phyloP scores from a whole-genome alignment of 2,797 vertebrate species.

The Poeciliopsis presidionis region DNA sequence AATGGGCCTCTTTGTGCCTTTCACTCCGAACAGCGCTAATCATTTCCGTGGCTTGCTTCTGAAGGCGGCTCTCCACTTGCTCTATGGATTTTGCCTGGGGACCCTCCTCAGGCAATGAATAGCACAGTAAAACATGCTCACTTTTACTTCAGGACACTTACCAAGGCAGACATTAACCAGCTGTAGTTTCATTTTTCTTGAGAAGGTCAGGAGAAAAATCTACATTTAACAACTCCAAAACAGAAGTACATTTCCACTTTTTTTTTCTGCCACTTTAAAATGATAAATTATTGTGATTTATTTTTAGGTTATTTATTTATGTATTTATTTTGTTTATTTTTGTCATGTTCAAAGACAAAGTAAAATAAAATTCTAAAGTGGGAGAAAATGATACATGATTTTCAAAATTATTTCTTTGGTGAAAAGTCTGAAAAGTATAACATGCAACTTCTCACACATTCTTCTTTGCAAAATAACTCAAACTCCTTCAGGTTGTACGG shows the following conservation, averaged over 20 bases:
- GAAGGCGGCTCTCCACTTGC: slow-evolving; percentile 78
- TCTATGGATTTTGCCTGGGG: slow-evolving; percentile 86
- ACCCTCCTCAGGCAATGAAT: slow-evolving; percentile 87
- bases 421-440: background rate
- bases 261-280: background rate
- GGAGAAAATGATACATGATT: background rate
- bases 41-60: slow-evolving; percentile 82
- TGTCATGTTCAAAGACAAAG: background rate
- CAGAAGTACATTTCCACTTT: background rate
- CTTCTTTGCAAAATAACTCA: background rate
- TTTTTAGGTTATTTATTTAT: no score
- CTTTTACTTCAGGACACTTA: slow-evolving; percentile 86
- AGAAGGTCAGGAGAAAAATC: background rate
- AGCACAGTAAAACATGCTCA: slow-evolving; percentile 86
- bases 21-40: slow-evolving; percentile 77
- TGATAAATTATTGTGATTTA: background rate
- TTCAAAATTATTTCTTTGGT: background rate
- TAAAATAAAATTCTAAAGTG: background rate
- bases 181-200: background rate
- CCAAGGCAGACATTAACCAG: slow-evolving; percentile 74
- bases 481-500: background rate
- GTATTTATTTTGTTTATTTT: background rate
- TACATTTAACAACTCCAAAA: background rate
- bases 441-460: background rate
- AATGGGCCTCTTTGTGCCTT: slow-evolving; percentile 74